Percentiles rank a stretch among this genome's conserved stretches.
phyloP scores from a whole-genome alignment of 2,797 vertebrate genomes.

The Sarcoramphus papa region DNA sequence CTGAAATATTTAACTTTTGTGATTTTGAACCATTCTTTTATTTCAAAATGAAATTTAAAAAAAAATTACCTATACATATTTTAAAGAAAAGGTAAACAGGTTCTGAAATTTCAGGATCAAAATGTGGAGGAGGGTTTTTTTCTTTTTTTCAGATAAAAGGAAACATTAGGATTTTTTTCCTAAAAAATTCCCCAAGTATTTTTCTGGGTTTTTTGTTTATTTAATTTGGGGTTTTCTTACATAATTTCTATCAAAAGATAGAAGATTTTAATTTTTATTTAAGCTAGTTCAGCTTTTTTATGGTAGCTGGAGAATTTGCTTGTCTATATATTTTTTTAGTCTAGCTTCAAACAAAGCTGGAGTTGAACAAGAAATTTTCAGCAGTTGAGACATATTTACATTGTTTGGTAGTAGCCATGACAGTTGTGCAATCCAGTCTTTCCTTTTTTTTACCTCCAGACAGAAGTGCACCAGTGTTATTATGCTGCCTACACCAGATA shows the following conservation, averaged over 20 bases:
- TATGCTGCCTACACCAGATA: not conserved
- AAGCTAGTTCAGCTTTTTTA: not conserved
- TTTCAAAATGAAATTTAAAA: accelerated
- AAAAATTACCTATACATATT: not conserved
- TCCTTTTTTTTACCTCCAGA: not conserved
- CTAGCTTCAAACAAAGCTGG: not conserved
- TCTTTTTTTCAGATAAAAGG: not conserved
- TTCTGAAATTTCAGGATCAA: not conserved
- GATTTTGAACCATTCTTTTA: not conserved
- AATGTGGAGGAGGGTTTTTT: not conserved
- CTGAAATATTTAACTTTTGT: not conserved
- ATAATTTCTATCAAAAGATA: not conserved
- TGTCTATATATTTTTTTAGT: not conserved
- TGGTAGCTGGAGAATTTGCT: not conserved
- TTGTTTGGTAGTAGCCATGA: not conserved
- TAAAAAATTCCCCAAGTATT: accelerated
- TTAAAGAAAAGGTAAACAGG: not conserved
- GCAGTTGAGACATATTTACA: not conserved
- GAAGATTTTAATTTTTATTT: not conserved
- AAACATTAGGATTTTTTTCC: accelerated
- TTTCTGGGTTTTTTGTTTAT: not conserved
- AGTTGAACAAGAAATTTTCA: not conserved
- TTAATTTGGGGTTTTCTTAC: not conserved
- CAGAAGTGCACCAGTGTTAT: accelerated
- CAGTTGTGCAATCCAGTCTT: not conserved